Percentiles rank a stretch among this genome's conserved stretches.
Conservation (phyloP, 2,113 vertebrate genomes). For the Heterochromis multidens region DNA sequence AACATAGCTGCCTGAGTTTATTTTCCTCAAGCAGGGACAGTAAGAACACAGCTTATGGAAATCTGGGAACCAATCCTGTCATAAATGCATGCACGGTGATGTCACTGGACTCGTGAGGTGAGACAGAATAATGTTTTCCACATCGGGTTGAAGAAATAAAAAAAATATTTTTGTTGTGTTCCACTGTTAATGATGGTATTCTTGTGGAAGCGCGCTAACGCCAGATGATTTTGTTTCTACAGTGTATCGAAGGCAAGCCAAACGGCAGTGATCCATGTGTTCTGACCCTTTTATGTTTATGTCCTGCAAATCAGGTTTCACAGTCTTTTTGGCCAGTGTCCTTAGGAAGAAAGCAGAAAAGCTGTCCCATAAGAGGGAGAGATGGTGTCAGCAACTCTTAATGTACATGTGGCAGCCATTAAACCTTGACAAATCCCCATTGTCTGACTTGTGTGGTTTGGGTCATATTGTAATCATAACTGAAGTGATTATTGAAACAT, state of each 20-base stretch:
- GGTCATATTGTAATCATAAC: not conserved
- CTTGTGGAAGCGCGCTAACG: not conserved
- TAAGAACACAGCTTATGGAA: not conserved
- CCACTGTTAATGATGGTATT: not conserved
- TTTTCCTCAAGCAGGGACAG: not conserved
- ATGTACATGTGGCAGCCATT: not conserved
- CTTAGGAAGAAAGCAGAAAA: not conserved
- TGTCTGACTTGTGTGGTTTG: not conserved
- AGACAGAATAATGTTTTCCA: not conserved
- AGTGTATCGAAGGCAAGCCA: not conserved
- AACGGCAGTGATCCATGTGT: conserved; percentile 5
- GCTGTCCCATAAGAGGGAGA: not conserved
- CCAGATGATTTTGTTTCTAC: not conserved
- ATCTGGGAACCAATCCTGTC: not conserved
- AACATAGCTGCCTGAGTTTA: not conserved
- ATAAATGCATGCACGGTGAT: not conserved
- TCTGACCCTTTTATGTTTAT: conserved; percentile 35
- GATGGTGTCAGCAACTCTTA: not conserved
- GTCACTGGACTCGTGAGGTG: not conserved
- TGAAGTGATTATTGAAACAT: not conserved
- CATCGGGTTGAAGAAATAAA: not conserved
- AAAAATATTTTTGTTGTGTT: not conserved
- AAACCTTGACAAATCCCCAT: not conserved
- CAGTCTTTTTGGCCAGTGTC: not conserved
- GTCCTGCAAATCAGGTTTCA: conserved; percentile 43